Base-by-base conservation (phyloP, 2,113 vertebrate genomes). In the Isurus oxyrinchus region DNA sequence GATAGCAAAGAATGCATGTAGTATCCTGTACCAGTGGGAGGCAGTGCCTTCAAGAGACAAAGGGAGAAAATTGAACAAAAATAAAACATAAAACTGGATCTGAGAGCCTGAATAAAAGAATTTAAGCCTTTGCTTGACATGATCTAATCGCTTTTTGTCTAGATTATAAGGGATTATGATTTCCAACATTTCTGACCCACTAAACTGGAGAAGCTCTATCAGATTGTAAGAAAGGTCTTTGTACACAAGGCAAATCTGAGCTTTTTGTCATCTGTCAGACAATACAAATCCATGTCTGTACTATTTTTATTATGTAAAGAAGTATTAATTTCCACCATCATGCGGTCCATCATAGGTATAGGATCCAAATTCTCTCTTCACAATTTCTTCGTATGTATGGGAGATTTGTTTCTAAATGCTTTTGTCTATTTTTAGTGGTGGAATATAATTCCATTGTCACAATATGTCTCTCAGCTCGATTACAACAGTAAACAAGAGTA, bases 131-230 rank as follows among this genome's bases (percentile, higher is more conserved):
- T 93, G 90, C 35, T 93, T 35, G 21, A 93, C 90, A 93, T 93
- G 90, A 93, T 19, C 90, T 93, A 93, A 93, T 93, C 90, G 31
- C 57, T 61, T 93, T 91, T 93, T 63, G 31, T 93, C 90, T 63
- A 16, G 90, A 61, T 93, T 93, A 93, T 93, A 93, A 63, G 19
- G 88, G 90, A 93, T 93, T 93, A 93, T 16, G 21, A 93, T 93
- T 93, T 61, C 90, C 35, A 57, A 14, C 88, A 91, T 91, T 93
- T 61, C 31, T 93, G 59, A 63, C 90, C 90, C 35, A 63, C 90
- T 93, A 93, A 93, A 93, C 90, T 93, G 90, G 59, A 93, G 90
- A 61, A 2, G 59, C n/a, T 72, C 27, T 57, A 53, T 25, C 90
- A 93, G 57, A 93, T 63, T 93, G 59, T 93, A 93, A 61, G 59